Evolutionary conservation across 2,113 vertebrate genomes (phyloP), one percentile per base, ranked within the genome.

Genomic region (Microcebus lehilahytsara): DNA sequence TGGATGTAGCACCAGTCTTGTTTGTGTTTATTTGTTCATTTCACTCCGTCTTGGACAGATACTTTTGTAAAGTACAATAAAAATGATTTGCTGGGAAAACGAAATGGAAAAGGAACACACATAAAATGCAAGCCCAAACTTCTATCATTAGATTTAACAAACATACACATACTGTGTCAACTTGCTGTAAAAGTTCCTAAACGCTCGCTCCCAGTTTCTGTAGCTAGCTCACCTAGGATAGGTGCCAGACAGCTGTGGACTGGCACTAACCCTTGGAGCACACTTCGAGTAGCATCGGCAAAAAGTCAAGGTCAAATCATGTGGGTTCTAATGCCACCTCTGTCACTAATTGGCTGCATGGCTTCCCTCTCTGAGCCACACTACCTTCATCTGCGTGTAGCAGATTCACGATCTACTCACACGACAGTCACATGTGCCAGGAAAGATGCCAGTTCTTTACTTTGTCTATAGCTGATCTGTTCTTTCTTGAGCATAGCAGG

Each of bases 81-180:
- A 95, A 81, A 90, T 58, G 40, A 93, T 93, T 86, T 89, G 85
- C 56, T 87, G 87, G 91, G 71, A 95, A 96, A 95, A 93, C 42
- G 58, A 94, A 96, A 91, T 37, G 46, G 64, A 90, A 93, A 95
- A 80, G 85, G 93, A 96, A 86, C 11, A 75, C 84, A 27, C 19
- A 34, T 71, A 75, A 96, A 85, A 88, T 14, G 9, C 25, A 91
- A 95, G 51, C 93, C 62, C 84, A 78, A 20, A 97, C 71, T 93
- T 95, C 95, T 85, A 89, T 42, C 10, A 27, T 93, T 78, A 81
- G 74, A 51, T 94, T 77, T 67, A 77, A 72, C 66, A 94, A 66
- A 80, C 40, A 74, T 4, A 77, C 81, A 34, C 30, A 79, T 58
- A 71, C 30, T 51, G 46, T 27, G 25, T 94, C 62, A 27, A 86